Evolutionary conservation across 1,140 invertebrate genomes (phyloP).

Genomic region (Homarus americanus): DNA sequence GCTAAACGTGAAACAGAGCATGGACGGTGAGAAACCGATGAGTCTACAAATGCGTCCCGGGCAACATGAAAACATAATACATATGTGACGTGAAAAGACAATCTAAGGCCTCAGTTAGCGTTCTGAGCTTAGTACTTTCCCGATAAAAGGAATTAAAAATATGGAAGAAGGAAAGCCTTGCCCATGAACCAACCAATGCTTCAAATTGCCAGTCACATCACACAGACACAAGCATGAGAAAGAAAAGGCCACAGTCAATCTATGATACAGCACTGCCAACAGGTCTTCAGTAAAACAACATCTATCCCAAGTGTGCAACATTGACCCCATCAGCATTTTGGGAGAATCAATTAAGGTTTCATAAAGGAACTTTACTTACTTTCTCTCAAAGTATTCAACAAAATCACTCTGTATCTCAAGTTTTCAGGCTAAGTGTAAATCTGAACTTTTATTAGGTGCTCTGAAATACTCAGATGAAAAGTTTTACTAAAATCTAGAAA

Average conservation of each 20-base stretch:
- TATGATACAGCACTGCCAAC: slow-evolving; percentile 56
- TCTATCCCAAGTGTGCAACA: slow-evolving; percentile 61
- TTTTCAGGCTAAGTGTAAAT: neutral
- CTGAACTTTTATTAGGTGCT: neutral
- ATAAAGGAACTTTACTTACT: neutral
- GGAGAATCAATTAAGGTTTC: neutral
- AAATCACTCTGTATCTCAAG: neutral
- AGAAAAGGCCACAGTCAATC: slow-evolving; percentile 72
- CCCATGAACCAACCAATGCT: neutral
- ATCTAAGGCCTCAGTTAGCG: slow-evolving; percentile 13
- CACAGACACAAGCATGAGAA: slow-evolving; percentile 63
- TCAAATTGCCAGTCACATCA: slow-evolving; percentile 39
- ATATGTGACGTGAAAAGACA: slow-evolving; percentile 37
- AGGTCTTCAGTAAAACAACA: slow-evolving; percentile 63
- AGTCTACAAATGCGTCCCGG: slow-evolving; percentile 55
- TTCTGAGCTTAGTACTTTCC: slow-evolving; percentile 9
- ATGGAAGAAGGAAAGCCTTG: slow-evolving; percentile 4
- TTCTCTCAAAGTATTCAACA: neutral
- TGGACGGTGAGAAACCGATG: slow-evolving; percentile 43
- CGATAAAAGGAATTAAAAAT: neutral
- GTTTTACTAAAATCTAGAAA: neutral
- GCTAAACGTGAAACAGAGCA: slow-evolving; percentile 58
- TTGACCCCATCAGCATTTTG: slow-evolving; percentile 51
- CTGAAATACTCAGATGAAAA: neutral
- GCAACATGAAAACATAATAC: slow-evolving; percentile 51